Conservation (phyloP, 2,797 vertebrate species). For the Echeneis naucrates region DNA sequence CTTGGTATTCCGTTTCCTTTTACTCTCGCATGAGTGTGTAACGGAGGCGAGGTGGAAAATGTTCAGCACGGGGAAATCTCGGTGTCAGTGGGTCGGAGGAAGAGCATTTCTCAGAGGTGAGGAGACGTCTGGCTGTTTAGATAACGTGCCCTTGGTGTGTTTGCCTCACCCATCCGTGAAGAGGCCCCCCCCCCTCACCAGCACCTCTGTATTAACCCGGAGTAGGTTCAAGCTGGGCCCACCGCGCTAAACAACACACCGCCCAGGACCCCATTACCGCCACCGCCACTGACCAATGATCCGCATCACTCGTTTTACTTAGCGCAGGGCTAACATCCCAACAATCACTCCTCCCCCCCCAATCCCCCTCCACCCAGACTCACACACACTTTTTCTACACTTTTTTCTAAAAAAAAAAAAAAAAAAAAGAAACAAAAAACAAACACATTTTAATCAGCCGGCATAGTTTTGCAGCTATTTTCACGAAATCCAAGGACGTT, state of each 20-base stretch:
- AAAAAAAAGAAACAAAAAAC: too few species aligned
- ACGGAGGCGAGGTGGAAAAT: background rate
- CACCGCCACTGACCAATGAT: constrained; percentile 54
- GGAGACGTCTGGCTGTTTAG: constrained; percentile 3
- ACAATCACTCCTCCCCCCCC: background rate
- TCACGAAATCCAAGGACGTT: background rate
- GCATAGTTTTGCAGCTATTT: too few species aligned
- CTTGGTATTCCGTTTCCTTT: too few species aligned
- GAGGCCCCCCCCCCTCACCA: too few species aligned
- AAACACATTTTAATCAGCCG: too few species aligned
- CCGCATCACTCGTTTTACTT: constrained; percentile 48
- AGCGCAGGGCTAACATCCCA: constrained; percentile 25
- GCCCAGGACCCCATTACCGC: constrained; percentile 54
- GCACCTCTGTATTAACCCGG: constrained; percentile 16
- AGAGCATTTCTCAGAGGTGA: background rate
- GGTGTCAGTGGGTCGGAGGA: background rate
- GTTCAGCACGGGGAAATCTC: constrained; percentile 10
- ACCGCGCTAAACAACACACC: constrained; percentile 49
- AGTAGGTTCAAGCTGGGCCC: background rate
- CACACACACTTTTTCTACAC: background rate
- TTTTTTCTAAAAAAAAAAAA: too few species aligned
- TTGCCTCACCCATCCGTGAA: background rate
- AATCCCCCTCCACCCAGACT: background rate
- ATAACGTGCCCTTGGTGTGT: constrained; percentile 11
- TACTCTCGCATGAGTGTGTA: background rate